These are phyloP conservation scores for Leptopilina syphax DNA, from an alignment of 2,888 invertebrate genomes.

Conservation along the genomic window DNA sequence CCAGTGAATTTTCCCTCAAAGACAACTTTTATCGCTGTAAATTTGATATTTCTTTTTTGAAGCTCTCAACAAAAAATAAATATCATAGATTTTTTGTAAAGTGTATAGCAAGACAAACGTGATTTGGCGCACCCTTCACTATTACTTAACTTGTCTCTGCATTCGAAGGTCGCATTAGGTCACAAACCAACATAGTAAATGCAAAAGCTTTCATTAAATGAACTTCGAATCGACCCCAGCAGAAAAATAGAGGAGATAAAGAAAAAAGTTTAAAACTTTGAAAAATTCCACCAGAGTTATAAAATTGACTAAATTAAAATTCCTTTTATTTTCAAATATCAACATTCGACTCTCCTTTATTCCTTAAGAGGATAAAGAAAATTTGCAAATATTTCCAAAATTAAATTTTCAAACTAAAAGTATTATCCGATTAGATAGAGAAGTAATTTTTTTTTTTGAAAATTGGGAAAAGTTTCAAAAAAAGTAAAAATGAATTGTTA, in stretches of 20 bases:
- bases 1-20: too few relatives aligned
- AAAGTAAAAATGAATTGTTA: background rate
- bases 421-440: too few relatives aligned
- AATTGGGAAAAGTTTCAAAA: background rate
- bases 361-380: too few relatives aligned
- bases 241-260: background rate
- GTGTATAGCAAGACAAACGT: conserved; percentile 18
- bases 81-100: background rate
- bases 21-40: background rate
- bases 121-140: conserved; percentile 32
- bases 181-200: conserved; percentile 18
- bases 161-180: conserved; percentile 26
- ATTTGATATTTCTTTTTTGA: background rate
- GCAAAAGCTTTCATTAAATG: conserved; percentile 37
- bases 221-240: conserved; percentile 11
- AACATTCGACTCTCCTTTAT: too few relatives aligned
- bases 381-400: too few relatives aligned
- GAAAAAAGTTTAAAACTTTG: background rate
- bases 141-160: conserved; percentile 34
- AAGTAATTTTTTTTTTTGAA: background rate
- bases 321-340: too few relatives aligned
- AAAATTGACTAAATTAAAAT: too few relatives aligned
- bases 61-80: background rate
- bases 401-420: too few relatives aligned
- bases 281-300: background rate